These are phyloP conservation scores for Thereva nobilitata DNA, from an alignment of 2,888 invertebrate species.

Conservation along the genomic window DNA sequence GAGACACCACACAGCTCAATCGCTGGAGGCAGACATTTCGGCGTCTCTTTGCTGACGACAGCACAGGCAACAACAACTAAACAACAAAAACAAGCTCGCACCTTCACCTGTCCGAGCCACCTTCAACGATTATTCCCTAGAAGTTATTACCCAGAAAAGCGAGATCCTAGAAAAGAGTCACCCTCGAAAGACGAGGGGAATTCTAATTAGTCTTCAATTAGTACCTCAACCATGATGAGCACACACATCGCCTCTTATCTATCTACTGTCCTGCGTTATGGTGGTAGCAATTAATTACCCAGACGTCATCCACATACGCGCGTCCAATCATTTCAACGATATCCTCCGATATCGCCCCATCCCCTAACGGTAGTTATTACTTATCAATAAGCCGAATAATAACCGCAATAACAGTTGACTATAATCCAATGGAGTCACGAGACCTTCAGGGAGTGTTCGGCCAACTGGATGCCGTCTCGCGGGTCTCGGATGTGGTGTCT, in stretches of 20 bases:
- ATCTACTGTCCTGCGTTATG: constrained; percentile 9
- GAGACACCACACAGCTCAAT: too few relatives aligned
- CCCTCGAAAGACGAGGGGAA: constrained; percentile 21
- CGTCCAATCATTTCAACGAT: too few relatives aligned
- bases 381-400: constrained; percentile 30
- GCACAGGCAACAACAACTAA: too few relatives aligned
- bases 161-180: constrained; percentile 16
- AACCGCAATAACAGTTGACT: constrained; percentile 16
- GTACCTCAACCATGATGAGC: constrained; percentile 17
- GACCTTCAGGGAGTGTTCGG: constrained; percentile 20
- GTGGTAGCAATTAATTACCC: neutral
- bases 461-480: neutral
- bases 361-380: constrained; percentile 10
- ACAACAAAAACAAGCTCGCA: too few relatives aligned
- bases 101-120: too few relatives aligned
- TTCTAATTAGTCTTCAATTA: constrained; percentile 36
- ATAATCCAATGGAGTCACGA: constrained; percentile 29
- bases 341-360: neutral
- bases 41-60: constrained; percentile 1
- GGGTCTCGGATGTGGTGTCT: constrained; percentile 10
- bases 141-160: neutral
- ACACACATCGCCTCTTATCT: constrained; percentile 8
- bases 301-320: neutral
- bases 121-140: constrained; percentile 7
- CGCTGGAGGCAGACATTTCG: neutral